These are phyloP conservation scores for Equus quagga DNA, from an alignment of 2,113 vertebrate genomes.

Conservation along the genomic window DNA sequence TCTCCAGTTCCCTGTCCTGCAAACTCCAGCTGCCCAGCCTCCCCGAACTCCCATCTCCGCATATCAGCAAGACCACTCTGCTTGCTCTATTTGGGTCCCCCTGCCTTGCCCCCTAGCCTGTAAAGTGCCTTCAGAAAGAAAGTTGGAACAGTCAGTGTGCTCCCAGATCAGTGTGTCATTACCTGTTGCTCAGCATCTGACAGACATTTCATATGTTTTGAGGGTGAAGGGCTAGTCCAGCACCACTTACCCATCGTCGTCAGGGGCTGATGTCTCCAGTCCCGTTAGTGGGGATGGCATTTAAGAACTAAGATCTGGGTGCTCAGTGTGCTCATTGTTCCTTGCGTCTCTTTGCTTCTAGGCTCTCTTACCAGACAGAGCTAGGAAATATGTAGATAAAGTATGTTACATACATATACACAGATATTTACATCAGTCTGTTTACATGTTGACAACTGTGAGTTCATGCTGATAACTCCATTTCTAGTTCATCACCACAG, in stretches of 20 bases:
- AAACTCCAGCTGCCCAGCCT: neutral
- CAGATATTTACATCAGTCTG: neutral
- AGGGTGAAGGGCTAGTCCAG: neutral
- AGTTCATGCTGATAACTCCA: neutral
- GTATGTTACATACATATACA: neutral
- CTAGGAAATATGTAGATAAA: neutral
- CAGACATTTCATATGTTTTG: neutral
- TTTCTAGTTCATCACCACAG: neutral
- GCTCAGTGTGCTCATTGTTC: neutral
- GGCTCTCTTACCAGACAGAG: neutral
- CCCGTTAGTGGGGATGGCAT: neutral
- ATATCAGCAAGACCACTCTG: neutral
- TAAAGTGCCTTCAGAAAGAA: neutral
- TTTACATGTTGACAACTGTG: neutral
- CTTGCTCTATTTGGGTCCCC: neutral
- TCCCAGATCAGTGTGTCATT: neutral
- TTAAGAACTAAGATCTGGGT: neutral
- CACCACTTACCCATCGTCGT: neutral
- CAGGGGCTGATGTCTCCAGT: neutral
- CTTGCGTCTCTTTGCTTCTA: neutral
- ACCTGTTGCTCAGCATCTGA: neutral
- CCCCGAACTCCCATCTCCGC: neutral
- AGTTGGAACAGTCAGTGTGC: neutral
- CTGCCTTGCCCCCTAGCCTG: neutral
- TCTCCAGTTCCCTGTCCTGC: neutral